phyloP scores from a whole-genome alignment of 2,797 vertebrate genomes.

The Oceanodroma leucorhoa region DNA sequence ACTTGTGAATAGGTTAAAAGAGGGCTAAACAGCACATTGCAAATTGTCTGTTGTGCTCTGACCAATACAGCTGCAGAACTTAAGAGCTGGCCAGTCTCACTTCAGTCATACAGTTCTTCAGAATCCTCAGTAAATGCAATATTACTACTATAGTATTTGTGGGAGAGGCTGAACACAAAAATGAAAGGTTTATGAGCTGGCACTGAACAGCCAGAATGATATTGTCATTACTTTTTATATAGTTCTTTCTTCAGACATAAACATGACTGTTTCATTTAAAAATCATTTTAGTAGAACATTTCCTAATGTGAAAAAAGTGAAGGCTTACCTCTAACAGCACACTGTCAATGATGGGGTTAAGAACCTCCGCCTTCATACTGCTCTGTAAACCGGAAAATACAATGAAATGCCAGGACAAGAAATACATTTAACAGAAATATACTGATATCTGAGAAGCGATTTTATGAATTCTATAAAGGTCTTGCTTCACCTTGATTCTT shows the following conservation, averaged over 20 bases:
- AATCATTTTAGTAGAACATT: background rate
- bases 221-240: background rate
- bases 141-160: conserved; percentile 12
- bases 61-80: background rate
- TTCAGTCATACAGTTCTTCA: background rate
- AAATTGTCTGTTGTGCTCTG: background rate
- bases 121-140: conserved; percentile 27
- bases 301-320: background rate
- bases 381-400: conserved; percentile 76
- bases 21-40: background rate
- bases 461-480: background rate
- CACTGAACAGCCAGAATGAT: background rate
- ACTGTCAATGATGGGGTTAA: conserved; percentile 88
- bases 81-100: background rate
- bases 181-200: background rate
- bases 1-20: background rate
- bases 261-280: background rate
- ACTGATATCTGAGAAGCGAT: background rate
- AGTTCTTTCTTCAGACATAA: background rate
- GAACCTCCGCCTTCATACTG: conserved; percentile 89
- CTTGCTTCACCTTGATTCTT: background rate
- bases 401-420: background rate
- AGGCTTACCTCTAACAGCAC: conserved; percentile 88
- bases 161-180: conserved; percentile 24
- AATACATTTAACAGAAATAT: background rate